These are phyloP conservation scores for Zosterops japonicus DNA, from an alignment of 2,113 vertebrate genomes.

Conservation along the genomic window DNA sequence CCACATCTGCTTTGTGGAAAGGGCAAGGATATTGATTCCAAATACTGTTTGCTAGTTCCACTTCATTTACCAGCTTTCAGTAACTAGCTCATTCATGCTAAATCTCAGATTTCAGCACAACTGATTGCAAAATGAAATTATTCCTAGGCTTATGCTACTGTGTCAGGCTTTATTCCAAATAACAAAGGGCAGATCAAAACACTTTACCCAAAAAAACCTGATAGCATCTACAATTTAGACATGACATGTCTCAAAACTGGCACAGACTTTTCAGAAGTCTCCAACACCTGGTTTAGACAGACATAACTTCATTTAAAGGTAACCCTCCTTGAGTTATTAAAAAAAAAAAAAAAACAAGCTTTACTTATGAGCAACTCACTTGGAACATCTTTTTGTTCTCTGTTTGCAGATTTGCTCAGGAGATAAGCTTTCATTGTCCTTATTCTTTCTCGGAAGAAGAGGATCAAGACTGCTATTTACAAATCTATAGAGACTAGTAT, in stretches of 20 bases:
- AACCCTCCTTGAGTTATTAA: neutral
- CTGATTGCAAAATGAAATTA: neutral
- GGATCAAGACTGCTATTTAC: slow-evolving; percentile 59
- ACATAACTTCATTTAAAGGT: neutral
- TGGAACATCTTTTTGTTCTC: slow-evolving; percentile 67
- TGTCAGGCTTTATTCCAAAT: neutral
- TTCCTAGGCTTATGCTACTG: neutral
- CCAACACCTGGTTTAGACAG: neutral
- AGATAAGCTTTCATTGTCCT: slow-evolving; percentile 43
- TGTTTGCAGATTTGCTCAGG: slow-evolving; percentile 33
- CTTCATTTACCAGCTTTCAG: neutral
- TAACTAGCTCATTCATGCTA: neutral
- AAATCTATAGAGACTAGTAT: slow-evolving; percentile 82
- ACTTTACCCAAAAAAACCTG: neutral
- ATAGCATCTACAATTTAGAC: neutral
- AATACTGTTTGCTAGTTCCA: neutral
- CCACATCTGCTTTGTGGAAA: neutral
- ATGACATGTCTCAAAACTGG: neutral
- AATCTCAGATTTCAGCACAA: neutral
- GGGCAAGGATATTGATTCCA: neutral
- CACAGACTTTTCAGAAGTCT: neutral
- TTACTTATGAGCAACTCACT: slow-evolving; percentile 71
- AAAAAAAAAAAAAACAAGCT: neutral
- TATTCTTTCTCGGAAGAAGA: neutral
- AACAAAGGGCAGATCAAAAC: neutral